Evolutionary conservation across 2,797 vertebrate species (phyloP).

Genomic region (Botia almorhae): DNA sequence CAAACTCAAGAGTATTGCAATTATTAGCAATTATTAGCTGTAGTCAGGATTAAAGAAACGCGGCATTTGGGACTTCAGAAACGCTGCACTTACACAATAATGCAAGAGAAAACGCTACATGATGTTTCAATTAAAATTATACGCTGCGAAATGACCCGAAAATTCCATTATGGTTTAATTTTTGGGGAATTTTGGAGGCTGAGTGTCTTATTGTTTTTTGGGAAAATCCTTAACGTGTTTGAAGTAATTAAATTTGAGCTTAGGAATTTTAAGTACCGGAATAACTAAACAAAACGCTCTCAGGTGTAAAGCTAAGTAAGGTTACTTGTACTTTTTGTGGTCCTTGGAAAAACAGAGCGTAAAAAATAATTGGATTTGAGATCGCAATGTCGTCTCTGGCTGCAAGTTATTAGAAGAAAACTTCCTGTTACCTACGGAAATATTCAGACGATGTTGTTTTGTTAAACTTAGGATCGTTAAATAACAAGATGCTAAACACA

Average conservation of each 20-base stretch:
- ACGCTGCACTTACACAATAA: slow-evolving; percentile 12
- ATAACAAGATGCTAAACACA: not conserved
- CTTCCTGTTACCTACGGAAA: not conserved
- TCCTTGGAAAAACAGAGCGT: not conserved
- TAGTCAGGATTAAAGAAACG: slow-evolving; percentile 27
- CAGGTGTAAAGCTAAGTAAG: slow-evolving; percentile 3
- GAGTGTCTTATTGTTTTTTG: slow-evolving; percentile 6
- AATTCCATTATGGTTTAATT: not conserved
- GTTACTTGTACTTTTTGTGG: slow-evolving; percentile 1
- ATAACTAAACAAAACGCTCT: slow-evolving; percentile 17
- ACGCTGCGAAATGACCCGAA: not conserved
- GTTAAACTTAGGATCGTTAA: not conserved
- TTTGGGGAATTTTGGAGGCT: not conserved
- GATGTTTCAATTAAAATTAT: slow-evolving; percentile 10
- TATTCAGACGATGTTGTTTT: not conserved
- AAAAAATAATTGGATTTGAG: not conserved
- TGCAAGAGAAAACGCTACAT: not conserved
- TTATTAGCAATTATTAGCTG: slow-evolving; percentile 15
- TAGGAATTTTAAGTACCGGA: not conserved
- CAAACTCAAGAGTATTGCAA: slow-evolving; percentile 10
- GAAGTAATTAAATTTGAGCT: not conserved
- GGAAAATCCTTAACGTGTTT: not conserved
- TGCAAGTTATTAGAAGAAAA: not conserved
- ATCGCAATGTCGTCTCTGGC: too few species aligned
- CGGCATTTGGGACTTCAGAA: slow-evolving; percentile 27